These are phyloP conservation scores for Rhagoletis pomonella DNA, from an alignment of 1,140 invertebrate species.

Conservation along the genomic window DNA sequence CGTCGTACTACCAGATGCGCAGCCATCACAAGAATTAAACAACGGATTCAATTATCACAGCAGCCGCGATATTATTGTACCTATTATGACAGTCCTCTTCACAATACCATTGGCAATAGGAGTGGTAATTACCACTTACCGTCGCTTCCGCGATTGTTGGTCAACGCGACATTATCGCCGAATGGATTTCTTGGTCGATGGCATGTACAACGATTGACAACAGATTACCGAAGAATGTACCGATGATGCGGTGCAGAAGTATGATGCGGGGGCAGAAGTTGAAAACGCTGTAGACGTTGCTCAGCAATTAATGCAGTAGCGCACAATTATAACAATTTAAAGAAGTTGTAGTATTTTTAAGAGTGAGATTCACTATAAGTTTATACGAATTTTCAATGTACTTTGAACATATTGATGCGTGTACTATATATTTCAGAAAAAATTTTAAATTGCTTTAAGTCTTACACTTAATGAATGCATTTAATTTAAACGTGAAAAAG, in stretches of 20 bases:
- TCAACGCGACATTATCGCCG: slow-evolving; percentile 79
- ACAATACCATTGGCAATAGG: slow-evolving; percentile 76
- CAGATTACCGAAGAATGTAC: neutral
- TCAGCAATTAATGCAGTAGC: neutral
- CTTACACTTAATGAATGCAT: neutral
- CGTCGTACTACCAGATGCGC: slow-evolving; percentile 55
- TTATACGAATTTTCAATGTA: neutral
- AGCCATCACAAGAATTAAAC: slow-evolving; percentile 64
- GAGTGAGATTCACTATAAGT: slow-evolving; percentile 36
- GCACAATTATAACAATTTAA: slow-evolving; percentile 16
- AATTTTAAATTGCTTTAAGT: neutral
- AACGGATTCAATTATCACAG: slow-evolving; percentile 59
- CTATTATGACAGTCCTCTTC: slow-evolving; percentile 76
- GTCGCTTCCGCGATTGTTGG: slow-evolving; percentile 78
- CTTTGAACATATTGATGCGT: neutral
- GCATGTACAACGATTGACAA: slow-evolving; percentile 80
- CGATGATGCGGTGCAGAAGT: neutral
- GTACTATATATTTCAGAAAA: too few species aligned
- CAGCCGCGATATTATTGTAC: slow-evolving; percentile 75
- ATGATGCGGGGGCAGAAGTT: neutral
- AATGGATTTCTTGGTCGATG: slow-evolving; percentile 81
- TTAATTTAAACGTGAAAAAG: too few species aligned
- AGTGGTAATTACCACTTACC: slow-evolving; percentile 76
- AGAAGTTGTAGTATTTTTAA: neutral
- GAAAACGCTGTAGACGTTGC: neutral